Percentiles rank a stretch among this genome's conserved stretches.
Evolutionary conservation across 2,797 vertebrate species (phyloP).

Genomic region (Hirundo rustica): DNA sequence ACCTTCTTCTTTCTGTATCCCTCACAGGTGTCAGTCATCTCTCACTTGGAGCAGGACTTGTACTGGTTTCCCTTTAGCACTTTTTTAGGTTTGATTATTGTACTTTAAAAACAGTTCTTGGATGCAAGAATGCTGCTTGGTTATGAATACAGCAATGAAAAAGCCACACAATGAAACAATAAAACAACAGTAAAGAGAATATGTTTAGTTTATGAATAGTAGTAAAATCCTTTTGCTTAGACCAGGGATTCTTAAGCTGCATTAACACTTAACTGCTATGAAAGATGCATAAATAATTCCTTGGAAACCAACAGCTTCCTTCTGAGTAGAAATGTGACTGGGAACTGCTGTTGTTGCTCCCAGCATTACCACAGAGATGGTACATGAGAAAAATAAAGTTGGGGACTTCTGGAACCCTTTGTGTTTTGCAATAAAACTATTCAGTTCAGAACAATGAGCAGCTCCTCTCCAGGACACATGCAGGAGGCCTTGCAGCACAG

Average conservation of each 20-base stretch:
- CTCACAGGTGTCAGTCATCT: neutral
- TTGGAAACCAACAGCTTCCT: neutral
- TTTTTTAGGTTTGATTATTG: neutral
- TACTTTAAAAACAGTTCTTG: neutral
- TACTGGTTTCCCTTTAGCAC: neutral
- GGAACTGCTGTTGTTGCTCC: neutral
- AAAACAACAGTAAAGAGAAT: neutral
- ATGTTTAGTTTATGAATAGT: neutral
- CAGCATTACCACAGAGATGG: neutral
- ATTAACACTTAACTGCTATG: neutral
- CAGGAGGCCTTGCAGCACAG: neutral
- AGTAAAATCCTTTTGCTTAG: neutral
- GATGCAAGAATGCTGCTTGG: neutral
- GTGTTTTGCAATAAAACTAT: neutral
- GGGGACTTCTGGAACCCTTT: neutral
- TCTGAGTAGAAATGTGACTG: neutral
- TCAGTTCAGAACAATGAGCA: neutral
- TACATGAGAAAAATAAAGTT: neutral
- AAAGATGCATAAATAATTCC: neutral
- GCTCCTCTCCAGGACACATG: neutral
- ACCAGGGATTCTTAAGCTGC: neutral
- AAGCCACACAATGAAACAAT: neutral
- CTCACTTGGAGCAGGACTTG: neutral
- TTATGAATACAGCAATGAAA: neutral
- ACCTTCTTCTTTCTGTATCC: neutral